Percentiles rank a stretch among this genome's conserved stretches.
Evolutionary conservation across 1,140 invertebrate genomes (phyloP).

Genomic region (Epicauta chinensis): DNA sequence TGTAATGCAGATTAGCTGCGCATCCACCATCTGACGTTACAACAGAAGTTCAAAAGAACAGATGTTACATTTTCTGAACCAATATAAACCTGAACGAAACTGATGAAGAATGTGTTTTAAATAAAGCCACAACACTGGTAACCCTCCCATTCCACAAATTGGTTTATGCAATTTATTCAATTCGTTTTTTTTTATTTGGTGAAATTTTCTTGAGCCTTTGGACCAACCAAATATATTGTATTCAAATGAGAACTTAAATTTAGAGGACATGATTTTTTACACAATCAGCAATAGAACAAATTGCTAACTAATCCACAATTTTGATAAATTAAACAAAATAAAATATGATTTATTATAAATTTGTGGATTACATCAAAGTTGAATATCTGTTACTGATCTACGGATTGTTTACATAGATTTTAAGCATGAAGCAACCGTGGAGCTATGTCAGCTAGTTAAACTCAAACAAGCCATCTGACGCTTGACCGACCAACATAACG

Average conservation of each 20-base stretch:
- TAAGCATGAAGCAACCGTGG: background rate
- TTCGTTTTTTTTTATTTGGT: too few species aligned
- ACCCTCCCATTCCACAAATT: too few species aligned
- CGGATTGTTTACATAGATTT: background rate
- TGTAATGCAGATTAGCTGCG: conserved; percentile 25
- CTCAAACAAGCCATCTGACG: background rate
- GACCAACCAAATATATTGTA: too few species aligned
- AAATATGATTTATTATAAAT: background rate
- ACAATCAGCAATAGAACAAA: too few species aligned
- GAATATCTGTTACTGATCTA: background rate
- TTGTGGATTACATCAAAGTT: background rate
- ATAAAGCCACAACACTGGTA: conserved; percentile 8
- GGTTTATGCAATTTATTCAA: too few species aligned
- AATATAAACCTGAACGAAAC: conserved; percentile 21
- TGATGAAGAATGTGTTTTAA: conserved; percentile 21
- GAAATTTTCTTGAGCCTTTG: too few species aligned
- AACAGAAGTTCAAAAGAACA: conserved; percentile 20
- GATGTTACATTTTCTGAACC: conserved; percentile 19
- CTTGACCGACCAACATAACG: too few species aligned
- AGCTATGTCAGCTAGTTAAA: background rate
- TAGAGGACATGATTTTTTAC: too few species aligned
- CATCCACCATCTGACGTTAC: conserved; percentile 20
- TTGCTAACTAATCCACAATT: too few species aligned
- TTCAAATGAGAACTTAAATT: too few species aligned
- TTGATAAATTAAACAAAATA: too few species aligned